Evolutionary conservation across 2,797 vertebrate species (phyloP).

Genomic region (Gymnoscopelus microlampas): DNA sequence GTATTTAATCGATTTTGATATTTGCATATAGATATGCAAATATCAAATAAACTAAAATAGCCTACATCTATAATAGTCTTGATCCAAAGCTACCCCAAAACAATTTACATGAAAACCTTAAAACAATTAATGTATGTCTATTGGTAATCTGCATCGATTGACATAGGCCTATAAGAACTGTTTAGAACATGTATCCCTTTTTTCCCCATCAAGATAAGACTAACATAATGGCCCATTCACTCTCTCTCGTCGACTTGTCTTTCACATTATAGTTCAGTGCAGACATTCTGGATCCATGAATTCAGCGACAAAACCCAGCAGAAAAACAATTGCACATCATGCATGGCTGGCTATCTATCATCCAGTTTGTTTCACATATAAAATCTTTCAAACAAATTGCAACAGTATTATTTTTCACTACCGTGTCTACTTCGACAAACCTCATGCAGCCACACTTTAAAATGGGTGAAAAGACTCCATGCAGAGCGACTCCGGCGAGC

Average conservation of each 20-base stretch:
- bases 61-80: too few relatives aligned
- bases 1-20: too few relatives aligned
- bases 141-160: not conserved
- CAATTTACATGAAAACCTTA: constrained; percentile 8
- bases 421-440: constrained; percentile 61
- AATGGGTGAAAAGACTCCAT: constrained; percentile 58
- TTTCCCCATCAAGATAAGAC: not conserved
- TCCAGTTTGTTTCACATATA: constrained; percentile 9
- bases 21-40: too few relatives aligned
- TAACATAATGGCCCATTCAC: constrained; percentile 10
- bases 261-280: constrained; percentile 8
- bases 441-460: constrained; percentile 63
- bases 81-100: not conserved
- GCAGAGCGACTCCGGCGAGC: constrained; percentile 54
- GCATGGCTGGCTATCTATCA: constrained; percentile 9
- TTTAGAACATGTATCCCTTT: not conserved
- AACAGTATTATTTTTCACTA: constrained; percentile 12
- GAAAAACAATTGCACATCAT: constrained; percentile 38
- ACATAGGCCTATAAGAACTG: not conserved
- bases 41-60: too few relatives aligned
- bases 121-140: not conserved
- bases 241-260: constrained; percentile 17
- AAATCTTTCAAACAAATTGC: constrained; percentile 32
- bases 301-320: constrained; percentile 38
- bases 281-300: constrained; percentile 29